Base-by-base conservation (phyloP, 2,888 invertebrate species). In the Notodonta ziczac region DNA sequence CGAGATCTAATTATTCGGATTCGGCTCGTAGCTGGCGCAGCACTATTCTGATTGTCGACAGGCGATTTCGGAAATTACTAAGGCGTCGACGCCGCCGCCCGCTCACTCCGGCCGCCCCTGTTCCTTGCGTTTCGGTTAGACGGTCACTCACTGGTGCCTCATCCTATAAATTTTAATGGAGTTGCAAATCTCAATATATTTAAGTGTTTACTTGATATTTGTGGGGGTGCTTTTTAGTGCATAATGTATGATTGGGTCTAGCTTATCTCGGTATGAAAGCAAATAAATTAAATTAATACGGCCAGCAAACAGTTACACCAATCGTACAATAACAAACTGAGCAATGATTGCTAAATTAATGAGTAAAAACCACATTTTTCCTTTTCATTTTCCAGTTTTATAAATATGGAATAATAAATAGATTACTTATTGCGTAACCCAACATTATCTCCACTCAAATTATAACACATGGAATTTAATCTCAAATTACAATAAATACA, bases 51-150 rank as follows among this genome's bases (percentile, higher is more conserved):
- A 89, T 90, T 89, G 92, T 89, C 88, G 91, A 88, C 90, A 84
- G 86, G 87, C 90, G 92, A 91, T 91, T 93, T 93, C 91, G 91
- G 93, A 93, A 93, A 93, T 93, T 91, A 87, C 91, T 88, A 91
- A 91, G 91, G 89, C 90, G 87, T 83, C 84, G 86, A 81, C 84
- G 82, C 79, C 80, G 72, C 80, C 80, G 72, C 80, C 81, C 72
- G 77, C 76, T 73, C 78, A 72, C 74, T 76, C 74, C 82, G 70
- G 66, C 74, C 74, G 62, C 73, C 63, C 74, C 81, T 78, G 78
- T 80, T 83, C 84, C 86, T 87, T 86, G 83, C 85, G 81, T 81
- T 78, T 80, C 77, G 77, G 81, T 78, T 83, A 83, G 82, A 80
- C 87, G 86, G 86, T 84, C 86, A 86, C 81, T 85, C 85, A 84